Evolutionary conservation across 2,797 vertebrate genomes (phyloP).

Genomic region (Danio kyathit): DNA sequence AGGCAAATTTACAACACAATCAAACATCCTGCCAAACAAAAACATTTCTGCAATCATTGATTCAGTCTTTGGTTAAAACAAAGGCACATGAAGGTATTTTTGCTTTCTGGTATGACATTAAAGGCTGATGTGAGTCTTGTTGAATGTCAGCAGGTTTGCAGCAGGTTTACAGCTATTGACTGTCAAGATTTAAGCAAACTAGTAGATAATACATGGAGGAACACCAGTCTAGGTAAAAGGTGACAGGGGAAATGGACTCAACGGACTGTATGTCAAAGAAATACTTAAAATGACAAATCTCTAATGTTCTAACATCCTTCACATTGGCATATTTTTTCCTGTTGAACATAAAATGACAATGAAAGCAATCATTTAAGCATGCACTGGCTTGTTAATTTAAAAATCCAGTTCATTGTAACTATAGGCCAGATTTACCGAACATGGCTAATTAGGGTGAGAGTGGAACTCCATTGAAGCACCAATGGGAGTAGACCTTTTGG

Average conservation of each 20-base stretch:
- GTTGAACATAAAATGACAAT: neutral
- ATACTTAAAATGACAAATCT: neutral
- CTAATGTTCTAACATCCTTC: neutral
- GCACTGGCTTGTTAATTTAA: neutral
- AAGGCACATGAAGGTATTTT: conserved; percentile 53
- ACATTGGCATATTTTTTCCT: neutral
- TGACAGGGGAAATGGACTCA: neutral
- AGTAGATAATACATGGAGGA: conserved; percentile 11
- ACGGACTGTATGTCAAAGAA: neutral
- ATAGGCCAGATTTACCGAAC: no score
- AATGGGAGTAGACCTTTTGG: no score
- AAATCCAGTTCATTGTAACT: neutral
- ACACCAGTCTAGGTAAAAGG: conserved; percentile 5
- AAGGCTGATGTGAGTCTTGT: conserved; percentile 16
- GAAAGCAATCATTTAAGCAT: neutral
- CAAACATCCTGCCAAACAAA: conserved; percentile 24
- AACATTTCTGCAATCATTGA: conserved; percentile 22
- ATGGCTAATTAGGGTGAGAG: no score
- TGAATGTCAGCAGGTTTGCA: conserved; percentile 15
- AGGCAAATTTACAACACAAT: conserved; percentile 59
- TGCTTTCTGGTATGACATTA: conserved; percentile 27
- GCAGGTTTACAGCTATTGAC: conserved; percentile 15
- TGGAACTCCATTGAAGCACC: no score
- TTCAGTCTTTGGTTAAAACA: conserved; percentile 51
- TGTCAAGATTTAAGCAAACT: conserved; percentile 39